Conservation (phyloP, 2,797 vertebrate species). For the Siniperca scherzeri region DNA sequence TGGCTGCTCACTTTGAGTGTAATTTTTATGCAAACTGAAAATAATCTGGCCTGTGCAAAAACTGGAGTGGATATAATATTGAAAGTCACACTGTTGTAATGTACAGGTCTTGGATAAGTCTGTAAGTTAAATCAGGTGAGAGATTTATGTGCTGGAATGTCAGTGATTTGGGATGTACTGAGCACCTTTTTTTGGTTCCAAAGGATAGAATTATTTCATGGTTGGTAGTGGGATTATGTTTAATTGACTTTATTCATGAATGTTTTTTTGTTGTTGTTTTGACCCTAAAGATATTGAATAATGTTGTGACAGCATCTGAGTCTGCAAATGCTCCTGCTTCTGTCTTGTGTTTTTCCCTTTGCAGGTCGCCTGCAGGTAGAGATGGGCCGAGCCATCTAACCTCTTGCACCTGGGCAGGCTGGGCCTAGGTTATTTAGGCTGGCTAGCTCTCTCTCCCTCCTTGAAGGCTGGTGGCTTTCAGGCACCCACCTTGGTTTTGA, state of each 20-base stretch:
- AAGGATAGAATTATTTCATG: background rate
- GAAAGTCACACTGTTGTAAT: constrained; percentile 12
- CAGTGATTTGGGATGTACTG: background rate
- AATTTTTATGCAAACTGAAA: constrained; percentile 27
- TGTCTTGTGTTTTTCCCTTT: too few relatives aligned
- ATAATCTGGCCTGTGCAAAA: background rate
- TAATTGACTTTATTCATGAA: background rate
- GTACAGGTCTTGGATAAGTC: background rate
- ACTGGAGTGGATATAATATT: constrained; percentile 1
- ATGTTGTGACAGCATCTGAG: too few relatives aligned
- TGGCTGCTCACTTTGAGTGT: constrained; percentile 14
- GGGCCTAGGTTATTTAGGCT: too few relatives aligned
- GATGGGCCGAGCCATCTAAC: too few relatives aligned
- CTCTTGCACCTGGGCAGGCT: too few relatives aligned
- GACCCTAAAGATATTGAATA: too few relatives aligned
- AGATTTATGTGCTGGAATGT: background rate
- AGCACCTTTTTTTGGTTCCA: background rate
- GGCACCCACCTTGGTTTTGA: too few relatives aligned
- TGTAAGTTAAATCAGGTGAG: background rate
- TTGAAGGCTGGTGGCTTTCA: too few relatives aligned
- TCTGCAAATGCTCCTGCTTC: too few relatives aligned
- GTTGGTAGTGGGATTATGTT: background rate
- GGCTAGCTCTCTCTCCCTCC: too few relatives aligned
- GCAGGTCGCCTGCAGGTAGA: too few relatives aligned
- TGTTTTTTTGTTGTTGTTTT: too few relatives aligned